Evolutionary conservation across 2,797 vertebrate genomes (phyloP).

Genomic region (Sebastes vulpes): DNA sequence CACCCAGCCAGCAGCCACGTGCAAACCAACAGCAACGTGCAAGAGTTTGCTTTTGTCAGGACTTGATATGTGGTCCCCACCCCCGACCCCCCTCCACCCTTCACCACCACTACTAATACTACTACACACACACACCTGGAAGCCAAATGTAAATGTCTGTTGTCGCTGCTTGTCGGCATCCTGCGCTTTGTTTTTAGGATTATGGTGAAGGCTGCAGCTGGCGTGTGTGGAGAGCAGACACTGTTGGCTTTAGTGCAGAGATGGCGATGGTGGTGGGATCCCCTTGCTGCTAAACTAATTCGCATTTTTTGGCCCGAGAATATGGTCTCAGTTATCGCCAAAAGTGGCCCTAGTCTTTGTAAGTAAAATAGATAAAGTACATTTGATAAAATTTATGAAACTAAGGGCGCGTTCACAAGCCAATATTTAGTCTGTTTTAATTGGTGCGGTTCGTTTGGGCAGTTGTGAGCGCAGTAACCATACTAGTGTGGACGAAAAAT

Average conservation of each 20-base stretch:
- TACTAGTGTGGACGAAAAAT: no score
- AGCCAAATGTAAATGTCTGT: slow-evolving; percentile 65
- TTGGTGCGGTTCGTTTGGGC: no score
- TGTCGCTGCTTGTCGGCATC: slow-evolving; percentile 33
- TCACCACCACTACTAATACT: neutral
- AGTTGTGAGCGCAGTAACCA: no score
- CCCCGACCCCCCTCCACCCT: neutral
- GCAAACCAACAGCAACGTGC: slow-evolving; percentile 31
- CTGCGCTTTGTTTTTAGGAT: slow-evolving; percentile 55
- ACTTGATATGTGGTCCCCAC: slow-evolving; percentile 35
- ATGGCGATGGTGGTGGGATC: neutral
- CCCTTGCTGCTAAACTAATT: neutral
- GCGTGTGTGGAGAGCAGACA: neutral
- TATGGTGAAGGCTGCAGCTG: slow-evolving; percentile 60
- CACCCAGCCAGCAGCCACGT: slow-evolving; percentile 16
- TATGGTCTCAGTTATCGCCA: neutral
- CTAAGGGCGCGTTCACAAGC: no score
- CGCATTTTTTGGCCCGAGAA: neutral
- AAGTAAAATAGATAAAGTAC: neutral
- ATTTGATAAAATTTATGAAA: neutral
- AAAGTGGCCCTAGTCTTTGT: neutral
- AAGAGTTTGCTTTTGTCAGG: slow-evolving; percentile 47
- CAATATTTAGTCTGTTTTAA: no score
- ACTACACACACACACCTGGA: slow-evolving; percentile 61
- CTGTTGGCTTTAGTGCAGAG: neutral